phyloP scores from a whole-genome alignment of 2,797 vertebrate species.

The Galagoides demidoff region DNA sequence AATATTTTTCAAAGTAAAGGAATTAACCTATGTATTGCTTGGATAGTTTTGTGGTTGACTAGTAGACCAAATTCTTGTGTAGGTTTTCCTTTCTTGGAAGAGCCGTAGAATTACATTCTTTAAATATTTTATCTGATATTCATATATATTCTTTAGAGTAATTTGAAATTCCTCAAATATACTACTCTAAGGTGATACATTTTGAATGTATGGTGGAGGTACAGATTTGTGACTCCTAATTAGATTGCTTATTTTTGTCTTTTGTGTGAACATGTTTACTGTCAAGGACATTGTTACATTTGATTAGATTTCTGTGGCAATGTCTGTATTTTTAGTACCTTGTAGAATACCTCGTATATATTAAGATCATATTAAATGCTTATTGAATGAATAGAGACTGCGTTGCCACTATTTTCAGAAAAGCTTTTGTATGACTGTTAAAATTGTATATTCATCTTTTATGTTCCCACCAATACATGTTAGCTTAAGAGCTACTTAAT shows the following conservation, averaged over 20 bases:
- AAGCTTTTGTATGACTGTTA: constrained; percentile 32
- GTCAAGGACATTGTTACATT: constrained; percentile 17
- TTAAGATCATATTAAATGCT: constrained; percentile 44
- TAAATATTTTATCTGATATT: constrained; percentile 1
- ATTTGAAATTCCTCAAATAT: constrained; percentile 56
- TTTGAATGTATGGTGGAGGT: constrained; percentile 7
- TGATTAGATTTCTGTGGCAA: background rate
- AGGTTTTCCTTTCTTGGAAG: constrained; percentile 42
- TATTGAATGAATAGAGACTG: background rate
- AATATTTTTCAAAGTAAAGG: constrained; percentile 53
- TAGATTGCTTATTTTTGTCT: constrained; percentile 14
- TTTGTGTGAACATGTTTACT: constrained; percentile 33
- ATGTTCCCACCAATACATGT: background rate
- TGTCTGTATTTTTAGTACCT: constrained; percentile 8
- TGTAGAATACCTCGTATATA: background rate
- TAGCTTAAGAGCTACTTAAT: constrained; percentile 6
- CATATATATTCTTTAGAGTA: constrained; percentile 39
- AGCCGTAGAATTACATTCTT: constrained; percentile 42
- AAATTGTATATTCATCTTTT: constrained; percentile 28
- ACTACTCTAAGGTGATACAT: constrained; percentile 7
- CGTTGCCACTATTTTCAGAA: constrained; percentile 16
- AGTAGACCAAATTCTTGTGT: constrained; percentile 28
- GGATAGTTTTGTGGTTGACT: constrained; percentile 49
- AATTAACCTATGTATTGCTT: constrained; percentile 50
- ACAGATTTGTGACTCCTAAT: constrained; percentile 8